Percentiles rank a stretch among this genome's conserved stretches.
These are phyloP conservation scores for Cremastobaeus sp. DNA, from an alignment of 2,888 invertebrate genomes.

Conservation along the genomic window DNA sequence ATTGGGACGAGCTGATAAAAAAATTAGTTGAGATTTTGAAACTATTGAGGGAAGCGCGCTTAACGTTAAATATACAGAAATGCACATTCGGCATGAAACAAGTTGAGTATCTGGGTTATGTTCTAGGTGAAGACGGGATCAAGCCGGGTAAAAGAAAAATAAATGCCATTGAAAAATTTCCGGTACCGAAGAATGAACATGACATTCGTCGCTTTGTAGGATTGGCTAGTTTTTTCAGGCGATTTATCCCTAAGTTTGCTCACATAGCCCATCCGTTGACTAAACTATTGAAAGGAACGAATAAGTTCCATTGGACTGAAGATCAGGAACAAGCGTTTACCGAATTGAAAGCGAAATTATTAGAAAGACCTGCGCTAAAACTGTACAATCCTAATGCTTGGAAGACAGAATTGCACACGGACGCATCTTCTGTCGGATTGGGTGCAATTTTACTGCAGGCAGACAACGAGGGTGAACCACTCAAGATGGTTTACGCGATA, in stretches of 20 bases:
- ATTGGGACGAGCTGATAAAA: neutral
- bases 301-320: too few species aligned
- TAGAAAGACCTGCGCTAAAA: too few species aligned
- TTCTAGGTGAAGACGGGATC: neutral
- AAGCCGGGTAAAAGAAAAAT: neutral
- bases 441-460: too few species aligned
- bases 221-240: conserved; percentile 4
- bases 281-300: neutral
- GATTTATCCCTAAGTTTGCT: conserved; percentile 16
- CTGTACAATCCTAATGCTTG: too few species aligned
- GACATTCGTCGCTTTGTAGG: conserved; percentile 1
- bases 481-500: too few species aligned
- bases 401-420: too few species aligned
- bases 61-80: conserved; percentile 66
- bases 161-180: neutral
- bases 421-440: too few species aligned
- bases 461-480: too few species aligned
- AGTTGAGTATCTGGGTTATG: conserved; percentile 32
- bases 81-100: conserved; percentile 62
- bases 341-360: too few species aligned
- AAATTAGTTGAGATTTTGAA: too few species aligned
- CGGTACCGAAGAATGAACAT: neutral
- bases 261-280: neutral
- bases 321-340: too few species aligned
- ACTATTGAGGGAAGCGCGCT: conserved; percentile 49